phyloP scores from a whole-genome alignment of 2,113 vertebrate genomes.

The Poecilia latipinna region DNA sequence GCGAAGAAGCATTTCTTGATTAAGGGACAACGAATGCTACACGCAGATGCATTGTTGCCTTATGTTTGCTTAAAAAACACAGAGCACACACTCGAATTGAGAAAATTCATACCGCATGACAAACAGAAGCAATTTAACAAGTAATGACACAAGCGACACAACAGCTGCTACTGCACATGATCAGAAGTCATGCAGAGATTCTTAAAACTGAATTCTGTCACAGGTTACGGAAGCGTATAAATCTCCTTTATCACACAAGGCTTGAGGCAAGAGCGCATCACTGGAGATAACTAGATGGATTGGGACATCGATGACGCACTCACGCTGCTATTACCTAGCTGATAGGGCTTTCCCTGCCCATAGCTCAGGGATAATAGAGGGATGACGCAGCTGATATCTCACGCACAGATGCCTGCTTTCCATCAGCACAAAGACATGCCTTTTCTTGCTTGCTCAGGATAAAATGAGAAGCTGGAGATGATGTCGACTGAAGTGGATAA shows the following conservation, averaged over 20 bases:
- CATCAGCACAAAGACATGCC: not conserved
- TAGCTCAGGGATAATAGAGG: constrained; percentile 33
- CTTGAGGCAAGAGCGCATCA: constrained; percentile 52
- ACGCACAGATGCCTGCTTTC: constrained; percentile 1
- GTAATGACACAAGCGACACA: not conserved
- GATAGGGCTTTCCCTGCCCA: constrained; percentile 63
- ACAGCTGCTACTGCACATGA: not conserved
- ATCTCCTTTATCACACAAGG: constrained; percentile 12
- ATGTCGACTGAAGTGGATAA: too few relatives aligned
- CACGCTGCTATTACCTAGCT: constrained; percentile 24
- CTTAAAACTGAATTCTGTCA: not conserved
- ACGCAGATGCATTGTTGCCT: too few relatives aligned
- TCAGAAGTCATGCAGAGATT: not conserved
- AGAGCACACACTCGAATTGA: not conserved
- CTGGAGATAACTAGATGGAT: constrained; percentile 32
- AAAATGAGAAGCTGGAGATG: too few relatives aligned
- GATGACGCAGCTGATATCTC: constrained; percentile 35
- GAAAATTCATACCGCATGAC: not conserved
- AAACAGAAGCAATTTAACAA: not conserved
- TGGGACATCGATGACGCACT: constrained; percentile 62
- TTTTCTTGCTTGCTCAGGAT: not conserved
- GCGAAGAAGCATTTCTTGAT: too few relatives aligned
- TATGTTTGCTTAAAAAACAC: too few relatives aligned
- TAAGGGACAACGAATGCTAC: too few relatives aligned
- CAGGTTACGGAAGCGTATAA: constrained; percentile 28